Evolutionary conservation across 2,797 vertebrate genomes (phyloP), one percentile per base, ranked within the genome.

Genomic region (Loriculus beryllinus): DNA sequence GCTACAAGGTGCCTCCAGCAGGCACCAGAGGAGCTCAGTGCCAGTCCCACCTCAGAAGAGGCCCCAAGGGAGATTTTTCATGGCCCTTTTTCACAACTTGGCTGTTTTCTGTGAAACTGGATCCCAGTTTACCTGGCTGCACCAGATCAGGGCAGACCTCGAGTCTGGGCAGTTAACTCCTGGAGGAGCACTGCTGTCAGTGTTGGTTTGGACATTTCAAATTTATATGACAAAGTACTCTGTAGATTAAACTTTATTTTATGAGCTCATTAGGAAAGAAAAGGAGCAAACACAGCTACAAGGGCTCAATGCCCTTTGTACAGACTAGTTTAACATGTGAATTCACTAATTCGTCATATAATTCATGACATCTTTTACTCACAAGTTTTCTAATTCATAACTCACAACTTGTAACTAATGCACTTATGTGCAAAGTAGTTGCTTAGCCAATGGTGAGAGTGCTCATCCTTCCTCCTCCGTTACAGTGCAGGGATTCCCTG

Each of bases 401-500:
- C 9, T 80, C 25, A 4, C n/a, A 52, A 14, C 26, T 77, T 14
- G 3, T 40, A 67, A 51, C 4, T 28, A n/a, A 43, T 71, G 18
- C 14, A 31, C 4, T 7, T 51, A 9, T 26, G 20, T 68, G 37
- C 5, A 64, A 68, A 84, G 20, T 2, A 75, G 10, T 78, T 25
- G 63, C 19, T 12, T 26, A 28, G 19, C 11, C 17, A 60, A 37
- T 0, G 2, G 13, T 31, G 31, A 63, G 5, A 31, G 22, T 37
- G 25, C 28, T 68, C 13, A 40, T 54, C 49, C 10, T 67, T 72
- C 45, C 22, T 69, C 20, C 56, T 83, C 21, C 2, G 3, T 57
- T 39, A 5, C 1, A 4, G 18, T 22, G 21, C 1, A 8, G 12
- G 7, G 1, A 3, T 68, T 23, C 8, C 3, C 39, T 47, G 20